Evolutionary conservation across 1,140 invertebrate species (phyloP), one percentile per base, ranked within the genome.

Genomic region (Nasonia longicornis): DNA sequence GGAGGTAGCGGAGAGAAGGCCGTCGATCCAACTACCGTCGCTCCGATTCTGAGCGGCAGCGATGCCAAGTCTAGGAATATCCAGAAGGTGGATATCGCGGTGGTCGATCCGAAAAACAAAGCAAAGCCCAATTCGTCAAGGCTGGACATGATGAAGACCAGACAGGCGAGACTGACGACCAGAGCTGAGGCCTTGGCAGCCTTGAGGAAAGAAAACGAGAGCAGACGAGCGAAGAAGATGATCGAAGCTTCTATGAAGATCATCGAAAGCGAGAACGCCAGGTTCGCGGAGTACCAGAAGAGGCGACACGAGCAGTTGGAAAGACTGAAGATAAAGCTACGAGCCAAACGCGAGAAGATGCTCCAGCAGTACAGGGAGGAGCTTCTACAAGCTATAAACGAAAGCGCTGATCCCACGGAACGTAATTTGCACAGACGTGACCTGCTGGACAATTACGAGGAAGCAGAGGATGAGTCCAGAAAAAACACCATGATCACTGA

Each of bases 381-480:
- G 67, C 29, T 84, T 1, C 8, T 83, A 0, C 58, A 83, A 8
- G 79, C 81, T 11, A 16, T 84, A 52, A 58, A 52, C 4, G 83
- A 82, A 20, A 75, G 35, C 10, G 20, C 45, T 2, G 48, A 84
- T n/a, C 70, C 66, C 8, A 58, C 77, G 10, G 67, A 82, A 16
- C 80, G 82, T 22, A 83, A 76, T 31, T 6, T 87, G 7, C 83
- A 77, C 1, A 85, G 79, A 52, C 84, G 84, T n/a, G 85, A 86
- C 20, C 35, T 84, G 22, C 80, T 84, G 64, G 35, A 38, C 16
- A 52, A 14, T 10, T 31, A 67, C 8, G 66, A 67, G 12, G 66
- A 67, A 29, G 11, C 26, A 14, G 66, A 67, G 12, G 26, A 79
- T 71, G 14, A 64, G n/a, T 48, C 20, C 31, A 42, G 14, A 52